These are phyloP conservation scores for Lepidocolaptes lacrymiger DNA, from an alignment of 2,797 vertebrate species.

Conservation along the genomic window DNA sequence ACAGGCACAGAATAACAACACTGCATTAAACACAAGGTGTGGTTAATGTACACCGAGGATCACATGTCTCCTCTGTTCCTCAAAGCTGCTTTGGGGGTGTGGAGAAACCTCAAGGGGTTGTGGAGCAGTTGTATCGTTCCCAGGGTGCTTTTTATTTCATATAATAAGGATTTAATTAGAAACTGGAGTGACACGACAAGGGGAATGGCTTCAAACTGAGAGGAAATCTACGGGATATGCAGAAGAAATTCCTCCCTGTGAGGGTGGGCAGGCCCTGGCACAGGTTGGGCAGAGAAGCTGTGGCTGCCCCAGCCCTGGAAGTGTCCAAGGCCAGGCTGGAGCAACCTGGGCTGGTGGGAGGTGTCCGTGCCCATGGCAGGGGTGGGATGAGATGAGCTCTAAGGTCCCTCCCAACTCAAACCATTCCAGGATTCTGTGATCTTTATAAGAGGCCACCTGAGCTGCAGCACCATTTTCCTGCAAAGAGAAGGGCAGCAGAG, in stretches of 20 bases:
- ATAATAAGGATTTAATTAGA: background rate
- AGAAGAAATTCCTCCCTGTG: background rate
- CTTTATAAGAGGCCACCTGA: too few relatives aligned
- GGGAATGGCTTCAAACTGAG: background rate
- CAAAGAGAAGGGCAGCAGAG: background rate
- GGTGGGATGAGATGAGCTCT: too few relatives aligned
- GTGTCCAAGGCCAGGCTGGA: too few relatives aligned
- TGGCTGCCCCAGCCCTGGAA: background rate
- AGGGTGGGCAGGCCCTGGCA: background rate
- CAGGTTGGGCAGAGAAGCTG: background rate
- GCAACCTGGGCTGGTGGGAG: too few relatives aligned
- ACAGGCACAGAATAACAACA: background rate
- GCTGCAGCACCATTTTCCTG: background rate
- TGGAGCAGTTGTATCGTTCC: background rate
- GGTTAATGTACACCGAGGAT: background rate
- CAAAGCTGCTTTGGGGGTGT: background rate
- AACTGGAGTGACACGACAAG: background rate
- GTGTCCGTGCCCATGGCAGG: too few relatives aligned
- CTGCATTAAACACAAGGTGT: background rate
- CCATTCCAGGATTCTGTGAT: too few relatives aligned
- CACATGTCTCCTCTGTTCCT: background rate
- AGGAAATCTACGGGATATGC: background rate
- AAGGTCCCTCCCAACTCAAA: too few relatives aligned
- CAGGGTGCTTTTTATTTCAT: background rate
- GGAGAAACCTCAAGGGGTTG: background rate